Evolutionary conservation across 2,113 vertebrate genomes (phyloP), one percentile per base, ranked within the genome.

Genomic region (Tachuris rubrigastra): DNA sequence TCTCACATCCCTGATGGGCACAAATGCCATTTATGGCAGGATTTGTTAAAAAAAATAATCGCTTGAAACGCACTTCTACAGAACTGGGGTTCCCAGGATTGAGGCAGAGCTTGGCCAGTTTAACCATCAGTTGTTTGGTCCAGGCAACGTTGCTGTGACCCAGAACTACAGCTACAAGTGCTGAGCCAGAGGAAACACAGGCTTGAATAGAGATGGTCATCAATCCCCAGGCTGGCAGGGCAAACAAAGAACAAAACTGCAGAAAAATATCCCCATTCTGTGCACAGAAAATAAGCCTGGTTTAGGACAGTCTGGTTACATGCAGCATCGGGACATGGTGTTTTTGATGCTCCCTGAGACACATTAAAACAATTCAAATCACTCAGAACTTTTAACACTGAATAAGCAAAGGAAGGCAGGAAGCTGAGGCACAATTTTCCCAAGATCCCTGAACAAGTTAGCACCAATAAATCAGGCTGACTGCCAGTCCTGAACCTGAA

Each of bases 241-340:
- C 37, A 59, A 59, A 33, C 12, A 55, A 42, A 39, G 15, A 35
- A 9, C 24, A 59, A 30, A 69, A 28, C 25, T 27, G 28, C 39
- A 84, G 42, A 28, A 90, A 92, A 76, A 52, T 0, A 12, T 0
- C 0, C 28, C 27, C 0, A 0, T 41, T 66, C 59, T 30, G 19
- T 13, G 18, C 31, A 22, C 8, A 10, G 28, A 44, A 86, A 73
- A 1, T 8, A 8, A 8, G 15, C 31, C n/a, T 33, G 6, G 2
- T 25, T 60, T 35, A 41, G 28, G 37, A 66, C 37, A 50, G 27
- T 5, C 31, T 23, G 23, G 37, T 33, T 30, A 4, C 0, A 0
- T 2, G 4, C 33, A 39, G 28, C 28, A 62, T 5, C n/a, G 24
- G 28, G 58, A 53, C 22, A 22, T 0, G 2, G 8, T 12, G 12